Base-by-base conservation (phyloP, 2,888 invertebrate genomes). In the Lycophotia porphyrea region DNA sequence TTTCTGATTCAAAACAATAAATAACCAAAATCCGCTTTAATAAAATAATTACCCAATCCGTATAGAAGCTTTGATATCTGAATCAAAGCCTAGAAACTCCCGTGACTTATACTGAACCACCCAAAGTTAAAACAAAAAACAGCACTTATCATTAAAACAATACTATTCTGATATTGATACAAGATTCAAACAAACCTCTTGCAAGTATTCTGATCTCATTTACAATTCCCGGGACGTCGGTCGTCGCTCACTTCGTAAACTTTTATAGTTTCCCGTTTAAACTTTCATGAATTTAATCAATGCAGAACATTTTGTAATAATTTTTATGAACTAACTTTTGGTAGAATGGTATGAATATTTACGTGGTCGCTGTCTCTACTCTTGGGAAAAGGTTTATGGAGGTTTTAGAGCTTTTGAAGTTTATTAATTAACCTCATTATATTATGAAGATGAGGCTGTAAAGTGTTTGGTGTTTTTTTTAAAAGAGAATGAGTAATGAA, bases 261-360 rank as follows among this genome's bases (percentile, higher is more conserved):
- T 94, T 93, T 93, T 93, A 94, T 94, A 94, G 94, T 94, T 94
- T 92, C 90, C 91, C 89, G 89, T 86, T 93, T 89, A 91, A 93
- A 93, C 91, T 94, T 94, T 93, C 91, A 92, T 90, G 91, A 90
- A 92, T 93, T 93, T 94, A 93, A 93, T 94, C 92, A 93, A 92
- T 92, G 91, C 89, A 81, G 87, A 87, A 92, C 91, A 90, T 92
- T 93, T 90, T 91, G 91, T 90, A 90, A 92, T 93, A 91, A 93
- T 93, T 93, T 93, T 93, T 94, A 93, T 92, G 91, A 89, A 89
- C 69, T 81, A 91, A 93, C 86, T 93, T 93, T 91, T 74, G 74
- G 85, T 61, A 42, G 80, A 78, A 87, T 84, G 87, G 88, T 85
- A 91, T 93, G 92, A 92, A 93, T 93, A 92, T 92, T 92, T 91